A percentile compares a stretch with the other conserved stretches of the same genome.
Evolutionary conservation across 53 echinoderm and acorn worm genomes (phyloP).

Genomic region (Astropecten irregularis): DNA sequence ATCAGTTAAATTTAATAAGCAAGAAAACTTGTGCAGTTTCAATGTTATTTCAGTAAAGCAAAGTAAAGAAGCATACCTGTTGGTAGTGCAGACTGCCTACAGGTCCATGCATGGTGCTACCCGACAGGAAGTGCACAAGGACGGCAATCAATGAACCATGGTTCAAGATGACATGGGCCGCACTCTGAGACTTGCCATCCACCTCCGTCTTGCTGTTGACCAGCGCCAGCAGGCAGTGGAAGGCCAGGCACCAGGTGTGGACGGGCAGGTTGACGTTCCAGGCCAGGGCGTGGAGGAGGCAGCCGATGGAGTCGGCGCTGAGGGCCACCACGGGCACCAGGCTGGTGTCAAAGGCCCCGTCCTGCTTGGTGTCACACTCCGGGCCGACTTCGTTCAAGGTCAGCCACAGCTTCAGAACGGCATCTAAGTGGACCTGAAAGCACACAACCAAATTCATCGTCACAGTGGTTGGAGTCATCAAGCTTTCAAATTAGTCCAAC

Average conservation of each 20-base stretch:
- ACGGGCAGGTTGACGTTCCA: constrained; percentile 78
- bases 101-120: constrained; percentile 76
- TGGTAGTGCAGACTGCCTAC: constrained; percentile 76
- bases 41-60: no score
- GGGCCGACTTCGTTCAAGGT: constrained; percentile 70
- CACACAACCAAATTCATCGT: not conserved
- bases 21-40: no score
- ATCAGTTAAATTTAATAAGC: no score
- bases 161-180: constrained; percentile 72
- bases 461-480: no score
- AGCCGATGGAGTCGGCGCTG: constrained; percentile 71
- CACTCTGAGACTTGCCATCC: constrained; percentile 53
- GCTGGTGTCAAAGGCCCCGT: constrained; percentile 72
- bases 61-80: no score
- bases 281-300: constrained; percentile 75
- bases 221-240: constrained; percentile 80
- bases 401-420: constrained; percentile 86
- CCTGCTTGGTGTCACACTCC: constrained; percentile 60
- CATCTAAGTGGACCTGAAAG: constrained; percentile 67
- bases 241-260: constrained; percentile 91
- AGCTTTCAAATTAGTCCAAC: no score
- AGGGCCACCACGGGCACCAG: constrained; percentile 79
- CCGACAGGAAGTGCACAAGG: constrained; percentile 87
- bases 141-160: constrained; percentile 84
- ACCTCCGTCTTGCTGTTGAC: constrained; percentile 74